Base-by-base conservation (phyloP, 2,888 invertebrate genomes). In the Lamellibrachia satsuma region DNA sequence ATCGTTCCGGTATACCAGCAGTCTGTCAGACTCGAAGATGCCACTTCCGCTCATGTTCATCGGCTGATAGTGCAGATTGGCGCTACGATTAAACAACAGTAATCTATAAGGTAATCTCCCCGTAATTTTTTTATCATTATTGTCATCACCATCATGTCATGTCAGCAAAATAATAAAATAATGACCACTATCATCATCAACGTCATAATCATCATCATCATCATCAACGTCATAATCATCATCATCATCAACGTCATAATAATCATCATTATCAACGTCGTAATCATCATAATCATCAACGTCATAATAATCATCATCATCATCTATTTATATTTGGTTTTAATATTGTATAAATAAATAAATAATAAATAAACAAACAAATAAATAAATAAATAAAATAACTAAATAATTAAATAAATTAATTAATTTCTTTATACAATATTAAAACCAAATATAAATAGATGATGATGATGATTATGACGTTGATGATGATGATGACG, bases 21-120 rank as follows among this genome's bases (percentile, higher is more conserved):
- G 92, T 11, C 94, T 94, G 4, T 94, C 91, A 1, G 95, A 94
- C 0, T 97, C 97, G 95, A 97, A 98, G 92, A 98, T 98, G 27
- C 98, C 98, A 11, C 97, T 97, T 6, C 98, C 98, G 75, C 97
- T 97, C 92, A 95, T 94, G 3, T 93, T 55, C 11, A 91, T 92
- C 4, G 60, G 11, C 0, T 98, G 97, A 91, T 97, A 96, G 95
- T 98, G 98, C 2, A 98, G 97, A 27, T 98, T 98, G 2, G 98
- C 97, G 0, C 97, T 97, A 11, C 75, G 22, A 75, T 15, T 75
- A 22, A 75, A 75, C n/a, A 75, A 75, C 15, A 75, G 15, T 39
- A 39, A 39, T 39, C 39, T 39, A 39, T 39, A 39, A 39, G 39
- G 39, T 39, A 39, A 39, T 39, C 39, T 39, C 39, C 39, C 39